phyloP scores from a whole-genome alignment of 2,113 vertebrate genomes.

The Acanthisitta chloris region DNA sequence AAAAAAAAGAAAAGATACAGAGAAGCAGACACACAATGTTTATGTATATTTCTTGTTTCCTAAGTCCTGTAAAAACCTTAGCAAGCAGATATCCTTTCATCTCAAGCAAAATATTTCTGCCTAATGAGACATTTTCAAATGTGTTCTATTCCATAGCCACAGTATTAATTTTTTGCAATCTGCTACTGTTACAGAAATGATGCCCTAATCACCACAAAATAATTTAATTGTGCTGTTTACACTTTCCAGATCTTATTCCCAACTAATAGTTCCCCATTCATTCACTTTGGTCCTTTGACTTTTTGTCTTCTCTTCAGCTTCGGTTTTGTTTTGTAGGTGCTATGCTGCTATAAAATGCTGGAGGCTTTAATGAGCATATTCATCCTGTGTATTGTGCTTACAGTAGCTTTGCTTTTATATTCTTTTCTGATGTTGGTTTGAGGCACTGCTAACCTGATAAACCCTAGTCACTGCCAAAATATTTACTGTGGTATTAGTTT shows the following conservation, averaged over 20 bases:
- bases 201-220: background rate
- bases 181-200: background rate
- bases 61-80: background rate
- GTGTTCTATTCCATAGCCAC: background rate
- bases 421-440: background rate
- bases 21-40: background rate
- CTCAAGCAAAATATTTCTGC: background rate
- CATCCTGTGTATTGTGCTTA: background rate
- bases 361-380: background rate
- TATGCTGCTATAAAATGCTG: background rate
- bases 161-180: background rate
- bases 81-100: background rate
- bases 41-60: background rate
- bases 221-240: background rate
- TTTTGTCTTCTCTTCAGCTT: conserved; percentile 13
- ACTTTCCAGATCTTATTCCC: background rate
- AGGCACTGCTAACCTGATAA: background rate
- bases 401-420: background rate
- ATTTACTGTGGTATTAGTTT: background rate
- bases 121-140: background rate
- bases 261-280: background rate
- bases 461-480: background rate
- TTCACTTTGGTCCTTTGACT: conserved; percentile 18
- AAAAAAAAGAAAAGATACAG: background rate
- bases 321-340: background rate